A percentile compares a stretch with the other conserved stretches of the same genome.
Evolutionary conservation across 2,888 invertebrate genomes (phyloP).

Genomic region (Lissocephala sabroskyi): DNA sequence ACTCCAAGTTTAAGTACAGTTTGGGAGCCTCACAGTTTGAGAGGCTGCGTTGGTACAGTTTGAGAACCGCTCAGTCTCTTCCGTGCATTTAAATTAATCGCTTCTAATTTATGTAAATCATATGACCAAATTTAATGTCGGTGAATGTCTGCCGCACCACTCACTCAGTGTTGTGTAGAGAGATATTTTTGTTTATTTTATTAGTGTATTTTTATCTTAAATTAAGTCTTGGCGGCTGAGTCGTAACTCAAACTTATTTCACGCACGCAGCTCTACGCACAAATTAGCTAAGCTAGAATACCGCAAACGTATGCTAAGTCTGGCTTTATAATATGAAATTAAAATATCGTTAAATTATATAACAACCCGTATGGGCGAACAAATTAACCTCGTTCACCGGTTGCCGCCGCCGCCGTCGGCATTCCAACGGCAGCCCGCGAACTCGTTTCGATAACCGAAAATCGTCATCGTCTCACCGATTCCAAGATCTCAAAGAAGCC

Average conservation of each 20-base stretch:
- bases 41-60: no score
- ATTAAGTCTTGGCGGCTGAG: slow-evolving; percentile 3
- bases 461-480: no score
- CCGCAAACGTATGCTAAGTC: slow-evolving; percentile 15
- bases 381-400: slow-evolving; percentile 50
- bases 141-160: slow-evolving; percentile 44
- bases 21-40: slow-evolving; percentile 1
- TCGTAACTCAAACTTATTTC: slow-evolving; percentile 27
- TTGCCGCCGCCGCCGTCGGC: slow-evolving; percentile 26
- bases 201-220: slow-evolving; percentile 21
- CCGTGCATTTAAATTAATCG: slow-evolving; percentile 48
- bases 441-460: slow-evolving; percentile 51
- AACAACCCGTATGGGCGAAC: slow-evolving; percentile 48
- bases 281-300: slow-evolving; percentile 35
- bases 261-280: slow-evolving; percentile 2
- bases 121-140: slow-evolving; percentile 46
- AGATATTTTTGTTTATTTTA: slow-evolving; percentile 18
- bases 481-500: no score
- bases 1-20: no score
- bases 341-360: slow-evolving; percentile 45
- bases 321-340: slow-evolving; percentile 23
- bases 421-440: slow-evolving; percentile 38
- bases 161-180: no score
- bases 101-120: slow-evolving; percentile 59
- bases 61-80: slow-evolving; percentile 11